A percentile compares a stretch with the other conserved stretches of the same genome.
Evolutionary conservation across 1,140 invertebrate genomes (phyloP).

Genomic region (Conus ventricosus): DNA sequence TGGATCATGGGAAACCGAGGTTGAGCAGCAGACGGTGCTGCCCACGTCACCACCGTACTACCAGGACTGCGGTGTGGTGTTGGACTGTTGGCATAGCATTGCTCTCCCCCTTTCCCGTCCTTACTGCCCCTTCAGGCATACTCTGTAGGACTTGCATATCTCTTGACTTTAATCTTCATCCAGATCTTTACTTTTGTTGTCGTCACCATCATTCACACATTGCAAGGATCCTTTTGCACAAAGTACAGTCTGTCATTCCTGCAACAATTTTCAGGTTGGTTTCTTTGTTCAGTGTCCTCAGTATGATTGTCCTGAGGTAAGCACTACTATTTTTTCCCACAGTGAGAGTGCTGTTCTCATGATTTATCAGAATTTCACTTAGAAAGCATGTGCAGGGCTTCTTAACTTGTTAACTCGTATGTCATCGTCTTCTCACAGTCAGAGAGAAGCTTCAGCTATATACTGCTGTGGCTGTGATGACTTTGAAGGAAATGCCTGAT

Average conservation of each 20-base stretch:
- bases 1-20: constrained; percentile 41
- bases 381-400: too few relatives aligned
- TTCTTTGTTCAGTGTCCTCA: not conserved
- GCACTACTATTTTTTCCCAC: too few relatives aligned
- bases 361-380: too few relatives aligned
- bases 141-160: not conserved
- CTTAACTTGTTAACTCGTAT: too few relatives aligned
- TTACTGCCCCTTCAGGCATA: not conserved
- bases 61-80: not conserved
- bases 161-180: not conserved
- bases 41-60: not conserved
- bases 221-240: too few relatives aligned
- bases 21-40: not conserved
- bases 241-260: too few relatives aligned
- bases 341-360: too few relatives aligned
- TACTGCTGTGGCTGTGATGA: too few relatives aligned
- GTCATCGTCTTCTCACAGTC: too few relatives aligned
- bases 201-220: not conserved
- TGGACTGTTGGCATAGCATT: not conserved
- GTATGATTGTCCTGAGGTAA: not conserved
- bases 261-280: too few relatives aligned
- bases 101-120: not conserved
- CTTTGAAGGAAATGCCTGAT: too few relatives aligned
- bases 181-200: not conserved
- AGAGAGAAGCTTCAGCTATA: too few relatives aligned